A percentile compares a stretch with the other conserved stretches of the same genome.
Evolutionary conservation across 2,797 vertebrate genomes (phyloP).

Genomic region (Sebastolobus altivelis): DNA sequence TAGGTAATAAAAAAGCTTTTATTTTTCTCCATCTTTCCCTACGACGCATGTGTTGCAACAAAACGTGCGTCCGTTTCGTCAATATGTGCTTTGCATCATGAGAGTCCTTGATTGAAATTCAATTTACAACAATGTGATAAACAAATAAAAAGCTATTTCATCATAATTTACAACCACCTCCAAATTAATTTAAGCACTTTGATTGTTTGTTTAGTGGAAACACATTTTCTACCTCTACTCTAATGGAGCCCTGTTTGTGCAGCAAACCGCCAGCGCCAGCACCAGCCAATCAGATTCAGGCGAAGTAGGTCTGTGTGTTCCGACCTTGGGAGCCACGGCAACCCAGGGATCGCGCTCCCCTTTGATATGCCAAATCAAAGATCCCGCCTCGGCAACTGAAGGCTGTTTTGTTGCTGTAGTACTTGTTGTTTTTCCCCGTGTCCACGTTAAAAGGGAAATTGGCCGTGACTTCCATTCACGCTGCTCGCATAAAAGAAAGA

Average conservation of each 20-base stretch:
- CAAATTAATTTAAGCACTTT: constrained; percentile 39
- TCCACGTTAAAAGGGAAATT: constrained; percentile 73
- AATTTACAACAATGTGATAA: constrained; percentile 39
- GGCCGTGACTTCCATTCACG: constrained; percentile 73
- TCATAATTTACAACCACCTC: constrained; percentile 56
- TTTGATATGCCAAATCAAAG: constrained; percentile 82
- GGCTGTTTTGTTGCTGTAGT: constrained; percentile 69
- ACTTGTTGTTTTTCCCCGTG: constrained; percentile 62
- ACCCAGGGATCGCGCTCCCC: constrained; percentile 50
- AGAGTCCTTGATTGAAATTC: constrained; percentile 44
- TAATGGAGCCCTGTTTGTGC: constrained; percentile 35
- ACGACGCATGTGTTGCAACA: background rate
- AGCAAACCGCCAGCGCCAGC: constrained; percentile 4
- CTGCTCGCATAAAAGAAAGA: constrained; percentile 23
- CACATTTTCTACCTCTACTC: constrained; percentile 27
- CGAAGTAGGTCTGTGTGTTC: constrained; percentile 54
- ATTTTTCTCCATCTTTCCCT: background rate
- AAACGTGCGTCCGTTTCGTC: background rate
- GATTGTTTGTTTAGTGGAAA: constrained; percentile 46
- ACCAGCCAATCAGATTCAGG: constrained; percentile 56
- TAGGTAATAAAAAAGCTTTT: background rate
- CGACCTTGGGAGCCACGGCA: constrained; percentile 74
- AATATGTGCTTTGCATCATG: background rate
- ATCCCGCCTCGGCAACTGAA: constrained; percentile 62
- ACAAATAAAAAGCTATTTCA: constrained; percentile 60